A percentile compares a stretch with the other conserved stretches of the same genome.
Evolutionary conservation across 2,888 invertebrate species (phyloP).

Genomic region (Orchesella flavescens): DNA sequence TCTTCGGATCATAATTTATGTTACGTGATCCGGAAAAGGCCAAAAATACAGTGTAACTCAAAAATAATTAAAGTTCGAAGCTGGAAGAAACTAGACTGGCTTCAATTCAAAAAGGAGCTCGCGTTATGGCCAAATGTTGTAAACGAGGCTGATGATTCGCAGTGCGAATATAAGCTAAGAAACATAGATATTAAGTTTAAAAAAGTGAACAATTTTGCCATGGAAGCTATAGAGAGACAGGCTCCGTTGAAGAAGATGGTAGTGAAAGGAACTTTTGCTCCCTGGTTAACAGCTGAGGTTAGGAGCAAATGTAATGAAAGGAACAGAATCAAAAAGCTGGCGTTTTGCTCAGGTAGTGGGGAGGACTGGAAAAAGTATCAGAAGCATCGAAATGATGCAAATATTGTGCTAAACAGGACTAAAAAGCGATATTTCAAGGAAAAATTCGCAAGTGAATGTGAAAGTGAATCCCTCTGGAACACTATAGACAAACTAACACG

Average conservation of each 20-base stretch:
- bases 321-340: neutral
- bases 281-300: constrained; percentile 44
- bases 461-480: constrained; percentile 7
- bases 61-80: neutral
- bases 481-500: constrained; percentile 18
- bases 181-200: too few species aligned
- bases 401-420: neutral
- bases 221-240: neutral
- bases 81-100: neutral
- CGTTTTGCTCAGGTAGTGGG: too few species aligned
- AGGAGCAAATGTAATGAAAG: neutral
- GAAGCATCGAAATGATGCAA: neutral
- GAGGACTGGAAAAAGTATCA: constrained; percentile 20
- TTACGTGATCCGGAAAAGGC: too few species aligned
- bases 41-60: too few species aligned
- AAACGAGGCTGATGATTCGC: too few species aligned
- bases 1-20: too few species aligned
- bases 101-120: neutral
- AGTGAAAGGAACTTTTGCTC: constrained; percentile 35
- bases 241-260: constrained; percentile 25
- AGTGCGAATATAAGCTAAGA: too few species aligned
- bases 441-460: constrained; percentile 6
- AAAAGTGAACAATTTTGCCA: neutral
- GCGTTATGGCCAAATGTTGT: too few species aligned
- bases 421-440: constrained; percentile 19